A percentile compares a stretch with the other conserved stretches of the same genome.
phyloP scores from a whole-genome alignment of 2,113 vertebrate species.

The Anoplopoma fimbria region DNA sequence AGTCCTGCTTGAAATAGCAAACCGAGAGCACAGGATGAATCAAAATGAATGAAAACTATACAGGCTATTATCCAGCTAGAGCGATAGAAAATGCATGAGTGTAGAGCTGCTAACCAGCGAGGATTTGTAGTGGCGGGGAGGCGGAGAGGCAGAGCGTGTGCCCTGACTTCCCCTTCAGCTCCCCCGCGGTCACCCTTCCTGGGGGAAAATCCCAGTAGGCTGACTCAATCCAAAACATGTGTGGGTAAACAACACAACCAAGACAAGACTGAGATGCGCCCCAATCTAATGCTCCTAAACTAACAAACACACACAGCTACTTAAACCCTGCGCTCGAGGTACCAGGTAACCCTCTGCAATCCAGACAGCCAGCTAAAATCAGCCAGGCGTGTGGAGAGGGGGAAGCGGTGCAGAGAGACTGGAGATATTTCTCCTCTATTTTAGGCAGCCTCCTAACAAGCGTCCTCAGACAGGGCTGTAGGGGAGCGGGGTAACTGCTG shows the following conservation, averaged over 20 bases:
- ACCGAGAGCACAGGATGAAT: not conserved
- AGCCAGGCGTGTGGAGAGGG: conserved; percentile 75
- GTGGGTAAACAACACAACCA: conserved; percentile 58
- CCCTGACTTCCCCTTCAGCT: conserved; percentile 48
- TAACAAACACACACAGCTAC: conserved; percentile 16
- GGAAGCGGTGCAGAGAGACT: conserved; percentile 73
- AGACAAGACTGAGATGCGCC: conserved; percentile 48
- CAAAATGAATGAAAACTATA: not conserved
- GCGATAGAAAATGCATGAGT: conserved; percentile 26
- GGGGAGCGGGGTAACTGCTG: conserved; percentile 75
- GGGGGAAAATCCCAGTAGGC: conserved; percentile 50
- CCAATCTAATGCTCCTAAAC: conserved; percentile 33
- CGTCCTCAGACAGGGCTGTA: conserved; percentile 74
- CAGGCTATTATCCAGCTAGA: conserved; percentile 21
- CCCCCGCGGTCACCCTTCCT: conserved; percentile 36
- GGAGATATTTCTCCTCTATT: conserved; percentile 80
- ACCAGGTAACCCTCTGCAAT: conserved; percentile 69
- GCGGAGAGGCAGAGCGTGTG: conserved; percentile 25
- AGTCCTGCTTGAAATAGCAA: not conserved
- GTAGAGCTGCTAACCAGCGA: conserved; percentile 31
- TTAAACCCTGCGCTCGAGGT: conserved; percentile 52
- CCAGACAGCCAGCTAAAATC: conserved; percentile 58
- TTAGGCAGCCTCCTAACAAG: conserved; percentile 80
- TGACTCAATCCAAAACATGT: conserved; percentile 58
- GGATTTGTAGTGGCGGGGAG: conserved; percentile 41